Evolutionary conservation across 1,140 invertebrate genomes (phyloP).

Genomic region (Halictus rubicundus): DNA sequence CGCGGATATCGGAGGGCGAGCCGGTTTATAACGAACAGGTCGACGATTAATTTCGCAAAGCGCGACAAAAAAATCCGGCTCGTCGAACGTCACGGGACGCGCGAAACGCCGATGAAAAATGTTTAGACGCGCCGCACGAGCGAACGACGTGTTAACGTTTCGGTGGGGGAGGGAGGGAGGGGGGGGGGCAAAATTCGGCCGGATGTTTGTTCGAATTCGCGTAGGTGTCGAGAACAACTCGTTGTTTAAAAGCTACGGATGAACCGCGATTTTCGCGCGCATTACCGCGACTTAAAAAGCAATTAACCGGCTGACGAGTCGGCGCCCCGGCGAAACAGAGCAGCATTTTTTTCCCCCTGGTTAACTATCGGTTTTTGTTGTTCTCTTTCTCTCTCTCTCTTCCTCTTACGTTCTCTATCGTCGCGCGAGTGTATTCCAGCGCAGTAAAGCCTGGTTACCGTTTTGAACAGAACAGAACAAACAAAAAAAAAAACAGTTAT

Average conservation of each 20-base stretch:
- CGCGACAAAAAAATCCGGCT: no score
- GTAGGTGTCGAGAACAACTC: constrained; percentile 14
- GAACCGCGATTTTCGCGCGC: constrained; percentile 27
- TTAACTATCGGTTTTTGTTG: constrained; percentile 10
- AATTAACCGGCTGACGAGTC: constrained; percentile 46
- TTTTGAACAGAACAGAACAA: no score
- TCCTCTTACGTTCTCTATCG: no score
- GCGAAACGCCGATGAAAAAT: not conserved
- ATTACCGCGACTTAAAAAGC: constrained; percentile 52
- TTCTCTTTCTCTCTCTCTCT: not conserved
- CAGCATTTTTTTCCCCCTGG: constrained; percentile 30
- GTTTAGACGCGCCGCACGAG: not conserved
- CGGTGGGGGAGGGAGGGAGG: no score
- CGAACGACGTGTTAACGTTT: not conserved
- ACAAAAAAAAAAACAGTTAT: no score
- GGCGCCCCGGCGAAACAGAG: not conserved
- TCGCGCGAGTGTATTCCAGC: no score
- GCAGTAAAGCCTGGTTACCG: no score
- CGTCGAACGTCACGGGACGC: not conserved
- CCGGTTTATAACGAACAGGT: no score
- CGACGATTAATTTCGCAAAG: no score
- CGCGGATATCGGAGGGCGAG: no score
- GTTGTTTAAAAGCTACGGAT: constrained; percentile 46
- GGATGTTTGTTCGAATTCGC: not conserved
- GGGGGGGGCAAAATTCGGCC: not conserved